Evolutionary conservation across 1,140 invertebrate genomes (phyloP), one percentile per base, ranked within the genome.

Genomic region (Caerostris extrusa): DNA sequence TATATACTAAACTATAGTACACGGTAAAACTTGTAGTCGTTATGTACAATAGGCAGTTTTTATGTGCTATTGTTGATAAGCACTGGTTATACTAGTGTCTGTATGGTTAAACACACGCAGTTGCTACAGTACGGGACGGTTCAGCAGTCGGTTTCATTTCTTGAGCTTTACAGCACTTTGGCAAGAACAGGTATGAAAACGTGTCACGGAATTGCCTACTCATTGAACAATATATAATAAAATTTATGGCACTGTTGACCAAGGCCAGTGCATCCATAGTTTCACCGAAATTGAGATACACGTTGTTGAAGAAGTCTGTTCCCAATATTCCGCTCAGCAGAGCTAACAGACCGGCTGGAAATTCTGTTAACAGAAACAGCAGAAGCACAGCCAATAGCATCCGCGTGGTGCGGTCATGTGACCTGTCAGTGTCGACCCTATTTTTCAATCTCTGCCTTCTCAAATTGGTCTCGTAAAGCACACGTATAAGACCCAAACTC

Each of bases 181-280:
- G 95, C 3, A 91, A 91, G 94, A 98, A 98, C 67, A 98, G 95
- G 93, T 97, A 97, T 3, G 97, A 97, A 95, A 99, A 99, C 1
- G 98, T 98, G 81, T 97, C 97, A n/a, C 98, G 96, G 96, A 99
- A 99, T 96, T 99, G 98, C 81, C 98, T 97, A 71, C 98, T 98
- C 98, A 99, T 99, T 53, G 98, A 97, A 95, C 98, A 99, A 95
- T 99, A 99, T 12, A 99, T 97, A 69, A 99, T 97, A 95, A 99
- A 99, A 95, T 99, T 99, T 81, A 99, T 98, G 5, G 98, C 98
- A 6, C 98, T 98, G 96, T 99, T 99, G 90, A 99, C 96, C 7
- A 99, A 96, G 1, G 98, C 98, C 88, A 99, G 96, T 19, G 99
- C 97, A 95, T 99, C 98, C 98, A 99, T 98, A 7, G 99, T 93